These are phyloP conservation scores for Orchesella flavescens DNA, from an alignment of 2,888 invertebrate genomes.

Conservation along the genomic window DNA sequence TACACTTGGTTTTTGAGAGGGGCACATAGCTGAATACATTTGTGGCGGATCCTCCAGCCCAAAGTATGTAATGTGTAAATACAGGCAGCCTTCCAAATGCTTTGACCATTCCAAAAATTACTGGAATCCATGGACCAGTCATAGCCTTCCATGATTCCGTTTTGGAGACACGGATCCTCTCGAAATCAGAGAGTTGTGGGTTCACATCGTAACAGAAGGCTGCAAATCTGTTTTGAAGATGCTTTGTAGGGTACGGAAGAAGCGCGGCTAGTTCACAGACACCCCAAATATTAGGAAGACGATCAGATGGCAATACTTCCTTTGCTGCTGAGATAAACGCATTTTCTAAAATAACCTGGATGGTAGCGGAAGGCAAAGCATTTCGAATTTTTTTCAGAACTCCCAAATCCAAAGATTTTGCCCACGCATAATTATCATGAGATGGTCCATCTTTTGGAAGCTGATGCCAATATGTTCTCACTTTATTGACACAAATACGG, in stretches of 20 bases:
- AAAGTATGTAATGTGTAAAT: not conserved
- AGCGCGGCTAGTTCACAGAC: not conserved
- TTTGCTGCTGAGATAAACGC: conserved; percentile 6
- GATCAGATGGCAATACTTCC: not conserved
- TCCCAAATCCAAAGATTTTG: not conserved
- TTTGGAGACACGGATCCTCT: not conserved
- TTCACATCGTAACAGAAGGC: not conserved
- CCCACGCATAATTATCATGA: not conserved
- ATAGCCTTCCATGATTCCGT: not conserved
- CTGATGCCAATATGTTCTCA: too few species aligned
- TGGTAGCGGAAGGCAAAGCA: not conserved
- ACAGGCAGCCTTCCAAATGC: not conserved
- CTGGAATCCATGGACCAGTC: not conserved
- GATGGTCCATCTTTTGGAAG: too few species aligned
- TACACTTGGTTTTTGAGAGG: not conserved
- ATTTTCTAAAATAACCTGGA: not conserved
- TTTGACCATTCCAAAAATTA: too few species aligned
- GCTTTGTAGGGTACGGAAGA: not conserved
- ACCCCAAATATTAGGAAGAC: not conserved
- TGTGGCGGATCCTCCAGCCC: not conserved
- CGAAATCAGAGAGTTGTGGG: not conserved
- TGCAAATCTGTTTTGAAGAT: conserved; percentile 1
- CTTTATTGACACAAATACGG: too few species aligned
- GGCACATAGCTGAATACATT: not conserved
- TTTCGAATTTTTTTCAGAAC: not conserved